A percentile compares a stretch with the other conserved stretches of the same genome.
phyloP scores from a whole-genome alignment of 2,113 vertebrate species.

The Haliaeetus leucogaster region DNA sequence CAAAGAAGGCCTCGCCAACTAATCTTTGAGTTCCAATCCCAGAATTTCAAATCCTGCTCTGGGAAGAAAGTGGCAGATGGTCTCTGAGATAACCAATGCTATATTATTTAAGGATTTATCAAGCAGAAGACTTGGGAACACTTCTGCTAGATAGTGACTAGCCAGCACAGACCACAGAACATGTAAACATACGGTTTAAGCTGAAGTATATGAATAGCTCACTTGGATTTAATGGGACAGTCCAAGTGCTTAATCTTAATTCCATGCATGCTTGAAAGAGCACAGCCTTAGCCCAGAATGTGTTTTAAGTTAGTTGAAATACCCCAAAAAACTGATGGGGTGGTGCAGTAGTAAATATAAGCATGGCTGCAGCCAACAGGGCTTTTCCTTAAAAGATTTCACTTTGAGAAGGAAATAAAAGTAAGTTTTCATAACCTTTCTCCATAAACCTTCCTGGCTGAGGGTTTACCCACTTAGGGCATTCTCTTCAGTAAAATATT shows the following conservation, averaged over 20 bases:
- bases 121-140: background rate
- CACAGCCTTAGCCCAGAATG: background rate
- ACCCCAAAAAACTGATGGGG: background rate
- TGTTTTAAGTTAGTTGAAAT: background rate
- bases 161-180: background rate
- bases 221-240: background rate
- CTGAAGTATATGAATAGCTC: background rate
- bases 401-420: background rate
- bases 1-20: background rate
- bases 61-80: background rate
- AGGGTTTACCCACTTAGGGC: background rate
- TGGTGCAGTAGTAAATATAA: background rate
- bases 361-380: background rate
- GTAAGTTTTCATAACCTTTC: background rate
- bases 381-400: background rate
- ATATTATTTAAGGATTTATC: background rate
- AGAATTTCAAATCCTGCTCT: constrained; percentile 1
- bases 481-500: background rate
- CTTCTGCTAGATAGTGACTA: background rate
- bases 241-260: background rate
- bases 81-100: background rate
- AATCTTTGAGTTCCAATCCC: background rate
- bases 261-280: background rate
- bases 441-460: background rate
- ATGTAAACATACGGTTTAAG: background rate